These are phyloP conservation scores for Eueremaeus valkanovi DNA, from an alignment of 2,888 invertebrate genomes.

Conservation along the genomic window DNA sequence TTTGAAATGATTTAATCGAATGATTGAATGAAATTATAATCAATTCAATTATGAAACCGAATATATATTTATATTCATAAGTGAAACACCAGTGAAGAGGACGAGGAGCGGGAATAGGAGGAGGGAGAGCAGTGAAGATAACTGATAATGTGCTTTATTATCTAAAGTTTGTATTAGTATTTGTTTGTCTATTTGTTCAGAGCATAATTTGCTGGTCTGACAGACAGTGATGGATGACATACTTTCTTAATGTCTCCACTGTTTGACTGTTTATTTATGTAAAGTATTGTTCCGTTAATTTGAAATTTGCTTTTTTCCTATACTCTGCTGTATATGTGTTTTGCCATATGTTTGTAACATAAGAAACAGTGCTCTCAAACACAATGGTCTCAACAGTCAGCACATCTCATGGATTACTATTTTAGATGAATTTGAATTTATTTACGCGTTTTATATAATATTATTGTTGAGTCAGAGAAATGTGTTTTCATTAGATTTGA, in stretches of 20 bases:
- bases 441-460: background rate
- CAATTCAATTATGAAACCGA: background rate
- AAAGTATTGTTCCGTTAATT: conserved; percentile 33
- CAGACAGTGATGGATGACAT: conserved; percentile 25
- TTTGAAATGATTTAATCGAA: too few relatives aligned
- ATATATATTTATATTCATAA: background rate
- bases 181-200: conserved; percentile 20
- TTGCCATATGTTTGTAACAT: conserved; percentile 4
- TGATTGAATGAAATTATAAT: too few relatives aligned
- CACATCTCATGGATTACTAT: background rate
- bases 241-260: conserved; percentile 10
- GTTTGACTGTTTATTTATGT: conserved; percentile 17
- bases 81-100: background rate
- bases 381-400: background rate
- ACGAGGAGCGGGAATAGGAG: background rate
- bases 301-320: conserved; percentile 25
- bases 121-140: background rate
- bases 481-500: conserved; percentile 17
- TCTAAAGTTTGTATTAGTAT: conserved; percentile 4
- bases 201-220: conserved; percentile 7
- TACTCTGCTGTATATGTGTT: background rate
- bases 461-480: background rate
- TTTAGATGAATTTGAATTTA: background rate
- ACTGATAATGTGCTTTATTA: conserved; percentile 11
- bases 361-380: conserved; percentile 6